Base-by-base conservation (phyloP, 2,113 vertebrate genomes). In the Tenrec ecaudatus region DNA sequence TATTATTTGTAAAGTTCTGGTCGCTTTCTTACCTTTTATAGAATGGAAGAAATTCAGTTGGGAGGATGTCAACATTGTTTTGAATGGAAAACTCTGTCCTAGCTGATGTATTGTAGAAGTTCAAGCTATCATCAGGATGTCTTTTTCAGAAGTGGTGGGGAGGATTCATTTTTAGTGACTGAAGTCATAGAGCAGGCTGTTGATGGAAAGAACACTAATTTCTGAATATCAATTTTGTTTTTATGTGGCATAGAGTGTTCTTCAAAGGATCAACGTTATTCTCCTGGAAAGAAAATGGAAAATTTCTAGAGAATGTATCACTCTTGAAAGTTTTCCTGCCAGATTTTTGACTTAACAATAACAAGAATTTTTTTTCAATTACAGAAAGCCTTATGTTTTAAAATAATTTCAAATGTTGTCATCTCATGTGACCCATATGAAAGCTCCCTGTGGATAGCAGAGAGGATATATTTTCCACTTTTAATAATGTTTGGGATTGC, bases 31-130 rank as follows among this genome's bases (percentile, higher is more conserved):
- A 38, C 29, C 76, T 77, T 73, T 93, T 82, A 8, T 60, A 86
- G 81, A 91, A 3, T 88, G 89, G 96, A 71, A 91, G 79, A 91
- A 69, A 83, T 82, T 71, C 71, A 91, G 79, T 69, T 88, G 3
- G 31, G 64, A 77, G 64, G 43, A 62, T 82, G 20, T 71, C 86
- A 86, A 84, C 68, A 33, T 87, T 36, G 14, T 91, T 94, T 95
- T n/a, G 60, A 92, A 57, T 93, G 93, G 85, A 83, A 58, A 78
- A 77, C 85, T 33, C 71, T 69, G 27, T 14, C 27, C 9, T 57
- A 69, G 62, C 33, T 87, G 71, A 84, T 94, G n/a, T 23, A 40
- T 86, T 94, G 62, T 93, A 75, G 71, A 83, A 90, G 6, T 71
- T 83, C 57, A n/a, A 53, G 47, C 53, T 23, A 23, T 12, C 75